Evolutionary conservation across 2,113 vertebrate genomes (phyloP).

Genomic region (Amphiprion ocellaris): DNA sequence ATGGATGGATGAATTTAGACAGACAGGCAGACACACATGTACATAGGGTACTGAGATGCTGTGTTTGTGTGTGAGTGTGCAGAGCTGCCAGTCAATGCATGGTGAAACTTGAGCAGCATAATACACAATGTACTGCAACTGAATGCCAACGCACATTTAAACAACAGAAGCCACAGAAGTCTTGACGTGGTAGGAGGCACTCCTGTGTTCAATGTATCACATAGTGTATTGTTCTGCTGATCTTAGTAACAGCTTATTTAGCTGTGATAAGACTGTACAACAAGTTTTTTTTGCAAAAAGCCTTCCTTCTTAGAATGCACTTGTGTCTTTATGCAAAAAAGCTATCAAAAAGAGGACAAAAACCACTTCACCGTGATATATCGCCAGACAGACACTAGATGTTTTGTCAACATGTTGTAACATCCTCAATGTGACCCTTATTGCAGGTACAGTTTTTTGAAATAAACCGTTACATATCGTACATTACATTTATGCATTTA

Average conservation of each 20-base stretch:
- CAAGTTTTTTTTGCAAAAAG: too few species aligned
- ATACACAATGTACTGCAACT: conserved; percentile 37
- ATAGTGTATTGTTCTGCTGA: not conserved
- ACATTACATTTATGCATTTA: too few species aligned
- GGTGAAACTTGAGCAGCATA: conserved; percentile 51
- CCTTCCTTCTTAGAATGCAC: too few species aligned
- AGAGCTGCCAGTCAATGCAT: conserved; percentile 25
- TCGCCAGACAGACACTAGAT: too few species aligned
- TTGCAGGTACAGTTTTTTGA: too few species aligned
- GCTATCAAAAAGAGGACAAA: too few species aligned
- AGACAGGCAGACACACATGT: conserved; percentile 6
- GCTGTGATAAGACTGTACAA: not conserved
- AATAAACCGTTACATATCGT: too few species aligned
- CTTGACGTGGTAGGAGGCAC: not conserved
- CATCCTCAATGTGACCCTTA: too few species aligned
- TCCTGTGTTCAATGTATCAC: not conserved
- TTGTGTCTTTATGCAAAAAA: too few species aligned
- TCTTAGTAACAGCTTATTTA: not conserved
- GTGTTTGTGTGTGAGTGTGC: conserved; percentile 6
- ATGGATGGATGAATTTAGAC: conserved; percentile 48
- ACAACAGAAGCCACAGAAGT: conserved; percentile 29
- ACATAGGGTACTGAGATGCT: not conserved
- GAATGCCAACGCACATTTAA: conserved; percentile 36
- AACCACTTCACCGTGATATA: too few species aligned
- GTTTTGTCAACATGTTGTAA: too few species aligned